Evolutionary conservation across 2,113 vertebrate genomes (phyloP).

Genomic region (Gymnorhina tibicen): DNA sequence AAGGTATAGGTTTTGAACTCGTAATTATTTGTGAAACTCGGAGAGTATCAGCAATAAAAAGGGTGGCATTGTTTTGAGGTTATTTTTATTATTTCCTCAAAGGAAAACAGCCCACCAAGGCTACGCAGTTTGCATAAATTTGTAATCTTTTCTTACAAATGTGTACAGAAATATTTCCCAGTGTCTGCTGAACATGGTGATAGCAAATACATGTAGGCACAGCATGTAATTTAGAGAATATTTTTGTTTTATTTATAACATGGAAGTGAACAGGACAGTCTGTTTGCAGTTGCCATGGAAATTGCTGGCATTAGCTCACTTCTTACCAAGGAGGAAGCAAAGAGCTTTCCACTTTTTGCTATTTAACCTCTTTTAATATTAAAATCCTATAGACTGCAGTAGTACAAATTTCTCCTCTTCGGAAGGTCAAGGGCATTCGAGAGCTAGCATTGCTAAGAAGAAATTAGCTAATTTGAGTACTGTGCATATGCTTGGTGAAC

Average conservation of each 20-base stretch:
- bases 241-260: slow-evolving; percentile 68
- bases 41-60: background rate
- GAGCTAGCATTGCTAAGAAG: background rate
- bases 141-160: slow-evolving; percentile 42
- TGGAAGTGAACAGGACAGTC: slow-evolving; percentile 49
- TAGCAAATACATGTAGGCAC: slow-evolving; percentile 59
- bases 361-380: slow-evolving; percentile 60
- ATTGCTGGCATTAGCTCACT: slow-evolving; percentile 55
- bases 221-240: slow-evolving; percentile 57
- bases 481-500: slow-evolving; percentile 6
- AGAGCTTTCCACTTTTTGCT: slow-evolving; percentile 53
- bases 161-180: slow-evolving; percentile 8
- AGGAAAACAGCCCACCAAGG: background rate
- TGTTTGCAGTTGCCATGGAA: slow-evolving; percentile 68
- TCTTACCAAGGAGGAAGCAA: slow-evolving; percentile 33
- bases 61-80: background rate
- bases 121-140: slow-evolving; percentile 25
- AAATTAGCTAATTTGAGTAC: slow-evolving; percentile 21
- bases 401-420: slow-evolving; percentile 8
- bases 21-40: slow-evolving; percentile 3
- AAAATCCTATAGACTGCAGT: background rate
- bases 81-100: slow-evolving; percentile 43
- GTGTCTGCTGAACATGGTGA: slow-evolving; percentile 42
- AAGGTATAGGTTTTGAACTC: background rate
- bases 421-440: slow-evolving; percentile 54